Evolutionary conservation across 2,113 vertebrate genomes (phyloP).

Genomic region (Tyto alba): DNA sequence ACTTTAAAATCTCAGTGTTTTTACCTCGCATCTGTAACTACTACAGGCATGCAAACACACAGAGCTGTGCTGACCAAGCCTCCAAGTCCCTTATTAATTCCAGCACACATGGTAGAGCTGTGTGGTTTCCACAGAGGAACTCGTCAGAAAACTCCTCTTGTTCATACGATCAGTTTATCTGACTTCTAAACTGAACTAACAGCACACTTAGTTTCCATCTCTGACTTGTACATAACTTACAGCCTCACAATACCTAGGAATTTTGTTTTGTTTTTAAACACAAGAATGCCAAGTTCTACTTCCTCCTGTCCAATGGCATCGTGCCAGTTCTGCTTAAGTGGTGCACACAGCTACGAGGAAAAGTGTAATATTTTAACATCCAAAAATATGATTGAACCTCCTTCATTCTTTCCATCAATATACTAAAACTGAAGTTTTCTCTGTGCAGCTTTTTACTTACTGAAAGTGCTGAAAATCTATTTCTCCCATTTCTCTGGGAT

Average conservation of each 20-base stretch:
- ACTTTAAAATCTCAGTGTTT: not conserved
- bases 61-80: not conserved
- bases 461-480: not conserved
- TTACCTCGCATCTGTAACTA: not conserved
- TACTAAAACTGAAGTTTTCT: not conserved
- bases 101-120: accelerated
- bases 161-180: not conserved
- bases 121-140: not conserved
- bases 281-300: not conserved
- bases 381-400: not conserved
- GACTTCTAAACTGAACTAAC: not conserved
- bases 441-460: not conserved
- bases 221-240: not conserved
- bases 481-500: not conserved
- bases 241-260: not conserved
- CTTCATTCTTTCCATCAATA: not conserved
- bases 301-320: not conserved
- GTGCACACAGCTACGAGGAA: not conserved
- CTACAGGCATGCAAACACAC: not conserved
- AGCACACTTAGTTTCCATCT: not conserved
- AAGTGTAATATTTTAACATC: not conserved
- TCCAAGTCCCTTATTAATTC: not conserved
- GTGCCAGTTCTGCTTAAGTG: not conserved
- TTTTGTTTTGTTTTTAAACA: not conserved
- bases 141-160: not conserved